Conservation (phyloP, 2,113 vertebrate species). For the Bos javanicus region DNA sequence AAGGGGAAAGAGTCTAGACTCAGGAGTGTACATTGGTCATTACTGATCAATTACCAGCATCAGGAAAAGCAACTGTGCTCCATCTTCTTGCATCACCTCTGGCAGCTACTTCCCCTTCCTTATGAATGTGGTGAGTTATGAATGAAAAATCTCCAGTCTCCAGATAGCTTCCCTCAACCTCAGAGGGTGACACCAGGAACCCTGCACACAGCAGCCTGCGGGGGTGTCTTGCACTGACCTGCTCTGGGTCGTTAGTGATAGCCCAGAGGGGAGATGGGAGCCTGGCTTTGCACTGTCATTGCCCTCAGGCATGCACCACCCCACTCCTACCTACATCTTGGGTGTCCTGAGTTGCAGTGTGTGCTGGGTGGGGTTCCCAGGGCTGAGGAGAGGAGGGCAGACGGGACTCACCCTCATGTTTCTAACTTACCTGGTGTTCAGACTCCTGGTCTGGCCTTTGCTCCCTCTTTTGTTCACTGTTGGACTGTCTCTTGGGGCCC, state of each 20-base stretch:
- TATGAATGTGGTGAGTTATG: background rate
- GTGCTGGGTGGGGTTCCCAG: background rate
- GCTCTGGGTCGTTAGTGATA: background rate
- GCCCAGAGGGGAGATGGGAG: background rate
- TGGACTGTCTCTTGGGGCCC: background rate
- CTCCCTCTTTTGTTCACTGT: background rate
- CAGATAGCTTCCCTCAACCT: background rate
- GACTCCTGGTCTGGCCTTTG: background rate
- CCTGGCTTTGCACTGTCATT: background rate
- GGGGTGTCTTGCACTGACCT: background rate
- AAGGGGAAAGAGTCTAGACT: background rate
- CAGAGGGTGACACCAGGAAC: background rate
- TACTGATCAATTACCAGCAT: constrained; percentile 2
- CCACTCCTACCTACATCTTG: background rate
- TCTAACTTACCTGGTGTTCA: background rate
- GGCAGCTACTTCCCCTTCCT: background rate
- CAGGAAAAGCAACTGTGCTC: background rate
- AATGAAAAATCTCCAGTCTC: background rate
- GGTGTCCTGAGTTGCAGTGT: background rate
- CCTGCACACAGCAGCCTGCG: background rate
- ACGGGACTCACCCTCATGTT: background rate
- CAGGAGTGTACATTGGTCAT: background rate
- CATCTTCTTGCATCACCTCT: background rate
- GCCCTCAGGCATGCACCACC: background rate
- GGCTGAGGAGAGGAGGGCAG: background rate